phyloP scores from a whole-genome alignment of 2,888 invertebrate genomes.

The Dexiosoma caninum region DNA sequence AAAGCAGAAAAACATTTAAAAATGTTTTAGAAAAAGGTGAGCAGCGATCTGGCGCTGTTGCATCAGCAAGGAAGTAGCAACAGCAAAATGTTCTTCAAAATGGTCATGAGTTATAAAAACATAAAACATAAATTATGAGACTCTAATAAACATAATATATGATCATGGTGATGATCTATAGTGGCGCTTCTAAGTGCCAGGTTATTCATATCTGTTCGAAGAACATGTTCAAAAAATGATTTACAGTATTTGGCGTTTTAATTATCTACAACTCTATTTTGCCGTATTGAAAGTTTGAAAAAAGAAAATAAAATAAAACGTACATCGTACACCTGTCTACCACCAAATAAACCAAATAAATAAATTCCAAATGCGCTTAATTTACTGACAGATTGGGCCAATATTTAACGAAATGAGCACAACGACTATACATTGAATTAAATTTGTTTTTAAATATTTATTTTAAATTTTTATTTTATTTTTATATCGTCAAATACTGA shows the following conservation, averaged over 20 bases:
- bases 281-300: background rate
- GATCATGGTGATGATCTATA: background rate
- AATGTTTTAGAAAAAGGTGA: slow-evolving; percentile 12
- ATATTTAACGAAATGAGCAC: too few species aligned
- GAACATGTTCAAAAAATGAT: slow-evolving; percentile 37
- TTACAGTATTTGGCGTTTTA: slow-evolving; percentile 10
- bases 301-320: background rate
- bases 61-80: background rate
- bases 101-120: slow-evolving; percentile 58
- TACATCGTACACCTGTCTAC: slow-evolving; percentile 26
- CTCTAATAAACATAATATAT: slow-evolving; percentile 19
- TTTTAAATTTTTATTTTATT: slow-evolving; percentile 8
- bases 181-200: too few species aligned
- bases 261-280: background rate
- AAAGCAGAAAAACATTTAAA: background rate
- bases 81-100: slow-evolving; percentile 4
- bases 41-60: too few species aligned
- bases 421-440: too few species aligned
- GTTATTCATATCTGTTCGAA: too few species aligned
- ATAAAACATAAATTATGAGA: slow-evolving; percentile 48
- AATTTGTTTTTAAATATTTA: background rate
- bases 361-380: background rate
- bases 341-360: background rate
- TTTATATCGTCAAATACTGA: too few species aligned
- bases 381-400: too few species aligned